Base-by-base conservation (phyloP, 2,113 vertebrate species). In the Aptenodytes patagonicus region DNA sequence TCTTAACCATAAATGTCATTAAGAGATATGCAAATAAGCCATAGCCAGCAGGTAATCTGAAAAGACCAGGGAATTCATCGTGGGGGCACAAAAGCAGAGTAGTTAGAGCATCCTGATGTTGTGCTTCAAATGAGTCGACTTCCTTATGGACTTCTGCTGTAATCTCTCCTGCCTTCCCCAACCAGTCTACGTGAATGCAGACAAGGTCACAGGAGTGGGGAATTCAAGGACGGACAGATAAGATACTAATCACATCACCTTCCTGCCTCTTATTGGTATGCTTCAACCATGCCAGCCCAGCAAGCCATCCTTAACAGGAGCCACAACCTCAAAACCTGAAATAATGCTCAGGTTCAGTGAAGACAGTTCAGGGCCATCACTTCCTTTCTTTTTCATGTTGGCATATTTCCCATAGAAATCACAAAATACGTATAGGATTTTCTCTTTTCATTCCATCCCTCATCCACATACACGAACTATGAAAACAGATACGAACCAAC, bases 141-240 rank as follows among this genome's bases (percentile, higher is more conserved):
- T 82, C 21, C 22, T 91, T 64, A 84, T 22, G 57, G 91, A 91
- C 77, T 68, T 89, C 40, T 89, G 60, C 32, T 52, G n/a, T 31
- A 93, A 87, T 82, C 72, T 65, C 51, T 54, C 61, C 55, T 83
- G 61, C 49, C 31, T 85, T 83, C 46, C 54, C 32, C 46, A 75
- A 55, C 12, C 61, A 64, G 77, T 20, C 76, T 78, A 1, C 18
- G 8, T 38, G 46, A 77, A 62, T 17, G 29, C 68, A 95, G 89
- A 83, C 14, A 6, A 91, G 65, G 80, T 94, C 81, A 93, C 52
- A 89, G 77, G 72, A 82, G 31, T 36, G 24, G 47, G 15, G 77
- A 52, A 93, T 87, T 93, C 87, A 96, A 96, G 94, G 81, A 79
- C 72, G 6, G 89, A 66, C n/a, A 89, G 83, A 87, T 93, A 91